Evolutionary conservation across 2,797 vertebrate species (phyloP), one percentile per base, ranked within the genome.

Genomic region (Lepidocolaptes lacrymiger): DNA sequence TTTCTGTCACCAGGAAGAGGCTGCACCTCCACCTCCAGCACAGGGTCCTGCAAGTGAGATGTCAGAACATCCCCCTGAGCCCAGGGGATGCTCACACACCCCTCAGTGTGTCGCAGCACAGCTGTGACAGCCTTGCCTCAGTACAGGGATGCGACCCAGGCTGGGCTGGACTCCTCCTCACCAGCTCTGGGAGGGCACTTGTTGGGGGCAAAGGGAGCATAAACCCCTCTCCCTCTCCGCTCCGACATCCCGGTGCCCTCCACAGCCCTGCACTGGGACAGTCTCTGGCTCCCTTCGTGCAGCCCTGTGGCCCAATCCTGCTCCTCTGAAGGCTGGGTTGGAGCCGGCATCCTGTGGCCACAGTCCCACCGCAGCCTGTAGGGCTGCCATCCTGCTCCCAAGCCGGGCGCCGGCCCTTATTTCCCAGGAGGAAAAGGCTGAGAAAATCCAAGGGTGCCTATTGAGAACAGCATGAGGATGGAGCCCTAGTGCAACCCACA

Each of bases 391-490:
- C 51, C 66, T 27, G 55, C 59, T 32, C 20, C 5, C 12, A 3
- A 49, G 36, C 2, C 4, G 77, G 84, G 67, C 52, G 43, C 84
- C 73, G 30, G 48, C 46, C 74, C 34, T 63, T 12, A 34, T 87
- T 71, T 77, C 92, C 92, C 84, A 34, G 15, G 64, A 80, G 92
- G 48, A 73, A 63, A 73, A 64, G 20, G 86, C 46, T 51, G 87
- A 61, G 78, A 76, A 79, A 91, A 85, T 28, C 85, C 73, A n/a
- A 19, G 17, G 78, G 59, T 4, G 3, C 36, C 76, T 88, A 24
- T 32, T 85, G 92, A 88, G 89, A 91, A 78, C 75, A 89, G 61
- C 2, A 2, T 12, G 9, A 79, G 89, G 91, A 89, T 78, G 93
- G 87, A 91, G 78, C 46, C 78, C 91, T 58, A 71, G 36, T 49